Evolutionary conservation across 1,140 invertebrate species (phyloP), one percentile per base, ranked within the genome.

Genomic region (Microplitis demolitor): DNA sequence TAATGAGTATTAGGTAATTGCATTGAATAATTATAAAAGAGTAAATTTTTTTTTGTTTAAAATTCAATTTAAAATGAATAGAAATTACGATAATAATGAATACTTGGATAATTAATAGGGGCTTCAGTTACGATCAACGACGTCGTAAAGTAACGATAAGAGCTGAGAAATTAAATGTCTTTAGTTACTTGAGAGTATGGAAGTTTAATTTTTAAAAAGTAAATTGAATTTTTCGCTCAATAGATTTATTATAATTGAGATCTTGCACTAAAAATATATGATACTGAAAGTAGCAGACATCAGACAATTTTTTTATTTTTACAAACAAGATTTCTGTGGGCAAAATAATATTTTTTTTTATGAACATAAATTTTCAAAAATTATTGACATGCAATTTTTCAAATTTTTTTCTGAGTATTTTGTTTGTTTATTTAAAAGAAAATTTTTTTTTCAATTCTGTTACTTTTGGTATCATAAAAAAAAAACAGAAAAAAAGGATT

Each of bases 141-240:
- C 63, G 64, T 73, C 74, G 72, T 77, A 77, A 74, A 76, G 69
- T 76, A 58, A 66, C 63, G 70, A 78, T 78, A 74, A 78, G 70
- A 72, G 66, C 69, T 66, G 37, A 66, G 71, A 74, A 74, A 74
- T 74, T 77, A 61, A 77, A 74, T 71, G 71, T 70, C 62, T 73
- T 62, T 63, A 35, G 66, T 72, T 66, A 53, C 39, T 45, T 45
- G 39, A 45, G 63, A 37, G 39, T 54, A 68, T 50, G 71, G 58
- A 66, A 71, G 64, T 45, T 63, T 33, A 67, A 76, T 70, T 72
- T 72, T 70, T 62, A 35, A 6, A n/a, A 45, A 39, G 62, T 51
- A 53, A 72, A 77, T 77, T 77, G 71, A 77, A 74, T 77, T 77
- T 77, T 73, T 60, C 63, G 54, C 66, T 35, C 70, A 35, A 74